Percentiles rank a stretch among this genome's conserved stretches.
Conservation (phyloP, 1,140 invertebrate species). For the Drosophila serrata region DNA sequence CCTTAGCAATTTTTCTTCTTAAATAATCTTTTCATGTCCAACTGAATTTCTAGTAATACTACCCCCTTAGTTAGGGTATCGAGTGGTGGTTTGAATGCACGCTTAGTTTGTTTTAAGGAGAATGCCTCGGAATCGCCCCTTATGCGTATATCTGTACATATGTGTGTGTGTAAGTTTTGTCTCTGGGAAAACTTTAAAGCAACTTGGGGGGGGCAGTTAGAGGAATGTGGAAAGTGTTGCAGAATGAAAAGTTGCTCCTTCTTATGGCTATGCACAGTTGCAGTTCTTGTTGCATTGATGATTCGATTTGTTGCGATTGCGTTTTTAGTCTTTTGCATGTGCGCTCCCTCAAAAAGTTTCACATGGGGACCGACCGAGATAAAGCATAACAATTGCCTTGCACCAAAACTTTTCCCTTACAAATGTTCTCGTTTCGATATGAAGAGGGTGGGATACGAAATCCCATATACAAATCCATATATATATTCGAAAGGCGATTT, state of each 20-base stretch:
- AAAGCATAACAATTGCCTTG: constrained; percentile 73
- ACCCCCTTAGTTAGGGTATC: constrained; percentile 23
- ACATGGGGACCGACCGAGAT: constrained; percentile 50
- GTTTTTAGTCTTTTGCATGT: constrained; percentile 82
- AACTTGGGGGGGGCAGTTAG: constrained; percentile 17
- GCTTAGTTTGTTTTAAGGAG: constrained; percentile 68
- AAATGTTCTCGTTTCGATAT: constrained; percentile 56
- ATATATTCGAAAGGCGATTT: constrained; percentile 50
- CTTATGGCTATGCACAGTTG: constrained; percentile 35
- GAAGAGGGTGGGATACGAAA: background rate
- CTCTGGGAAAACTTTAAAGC: constrained; percentile 61
- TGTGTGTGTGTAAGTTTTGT: constrained; percentile 37
- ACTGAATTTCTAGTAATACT: background rate
- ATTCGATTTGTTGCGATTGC: constrained; percentile 83
- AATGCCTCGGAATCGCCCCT: constrained; percentile 3
- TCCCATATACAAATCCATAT: background rate
- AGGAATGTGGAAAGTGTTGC: constrained; percentile 65
- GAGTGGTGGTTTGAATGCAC: constrained; percentile 47
- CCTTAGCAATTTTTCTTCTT: too few species aligned
- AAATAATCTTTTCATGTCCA: background rate
- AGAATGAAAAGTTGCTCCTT: constrained; percentile 74
- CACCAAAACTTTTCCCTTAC: constrained; percentile 63
- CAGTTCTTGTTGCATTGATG: constrained; percentile 75
- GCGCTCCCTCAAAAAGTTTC: constrained; percentile 60
- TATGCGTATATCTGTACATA: constrained; percentile 6